Base-by-base conservation (phyloP, 2,113 vertebrate species). In the Ascaphus truei region DNA sequence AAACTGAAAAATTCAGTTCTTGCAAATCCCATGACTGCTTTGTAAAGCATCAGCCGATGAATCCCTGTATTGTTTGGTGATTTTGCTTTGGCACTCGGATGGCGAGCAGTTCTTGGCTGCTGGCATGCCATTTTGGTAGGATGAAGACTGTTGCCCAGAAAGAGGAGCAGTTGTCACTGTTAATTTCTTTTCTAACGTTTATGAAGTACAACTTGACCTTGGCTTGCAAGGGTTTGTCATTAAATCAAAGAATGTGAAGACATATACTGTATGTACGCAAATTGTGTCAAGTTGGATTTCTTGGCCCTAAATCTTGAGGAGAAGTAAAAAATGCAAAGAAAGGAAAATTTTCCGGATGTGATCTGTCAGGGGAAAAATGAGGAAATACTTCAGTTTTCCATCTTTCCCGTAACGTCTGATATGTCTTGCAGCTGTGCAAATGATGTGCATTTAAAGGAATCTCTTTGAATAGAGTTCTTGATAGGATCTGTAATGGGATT, bases 11-110 rank as follows among this genome's bases (percentile, higher is more conserved):
- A 73, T 83, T 73, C 62, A 72, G 77, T 75, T 73, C 26, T 56
- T 76, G 75, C 72, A 81, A 62, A 69, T 75, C 47, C 84, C 84
- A 86, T 84, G 80, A 80, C 75, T 72, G 58, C 75, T 83, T 86
- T 84, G 78, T 79, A 68, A 75, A 75, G 62, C 71, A 75, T 79
- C 78, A 80, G 79, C 72, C 1, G 18, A 69, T 81, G 71, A 62
- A 73, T 81, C 76, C 73, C 79, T 76, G 53, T 76, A 81, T 85
- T 85, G 83, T 85, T 79, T 71, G 10, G 7, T 2, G 59, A 66
- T 72, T 77, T 74, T 73, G 62, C 55, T 76, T 79, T 80, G 80
- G 77, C 81, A 75, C 76, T 73, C 71, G 75, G 75, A 75, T 76
- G 76, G 41, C 15, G 79, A 80, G n/a, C n/a, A n/a, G 76, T 79